Evolutionary conservation across 2,113 vertebrate species (phyloP).

Genomic region (Anarhynchus alexandrinus): DNA sequence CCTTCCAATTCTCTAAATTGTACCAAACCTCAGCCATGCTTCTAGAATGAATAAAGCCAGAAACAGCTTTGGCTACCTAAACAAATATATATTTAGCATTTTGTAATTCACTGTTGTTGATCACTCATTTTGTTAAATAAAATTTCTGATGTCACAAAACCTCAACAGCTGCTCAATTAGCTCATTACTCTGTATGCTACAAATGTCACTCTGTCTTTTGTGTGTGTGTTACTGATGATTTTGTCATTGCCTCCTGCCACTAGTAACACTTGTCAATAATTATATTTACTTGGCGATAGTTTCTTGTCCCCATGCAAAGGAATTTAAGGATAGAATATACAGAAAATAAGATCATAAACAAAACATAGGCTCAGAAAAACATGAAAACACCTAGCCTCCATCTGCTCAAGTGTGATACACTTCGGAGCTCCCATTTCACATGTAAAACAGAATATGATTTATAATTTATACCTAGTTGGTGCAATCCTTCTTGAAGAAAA

Average conservation of each 20-base stretch:
- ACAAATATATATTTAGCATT: neutral
- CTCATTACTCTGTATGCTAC: neutral
- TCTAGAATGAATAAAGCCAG: neutral
- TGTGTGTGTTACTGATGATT: neutral
- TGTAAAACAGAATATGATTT: constrained; percentile 76
- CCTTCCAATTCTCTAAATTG: neutral
- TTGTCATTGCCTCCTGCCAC: neutral
- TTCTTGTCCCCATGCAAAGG: constrained; percentile 8
- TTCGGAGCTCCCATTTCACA: constrained; percentile 70
- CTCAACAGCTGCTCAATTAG: neutral
- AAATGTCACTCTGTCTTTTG: neutral
- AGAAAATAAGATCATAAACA: constrained; percentile 65
- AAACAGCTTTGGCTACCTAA: neutral
- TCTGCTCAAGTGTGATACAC: constrained; percentile 52
- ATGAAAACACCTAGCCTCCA: constrained; percentile 51
- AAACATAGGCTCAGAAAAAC: constrained; percentile 55
- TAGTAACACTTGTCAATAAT: constrained; percentile 36
- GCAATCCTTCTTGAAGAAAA: constrained; percentile 62
- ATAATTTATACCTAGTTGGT: constrained; percentile 73
- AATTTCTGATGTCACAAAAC: neutral
- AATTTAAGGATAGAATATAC: constrained; percentile 48
- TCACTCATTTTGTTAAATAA: neutral
- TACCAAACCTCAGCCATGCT: neutral
- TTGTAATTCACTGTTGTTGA: neutral
- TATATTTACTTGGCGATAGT: constrained; percentile 12